Percentiles rank a stretch among this genome's conserved stretches.
Evolutionary conservation across 2,888 invertebrate species (phyloP).

Genomic region (Eilema caniola): DNA sequence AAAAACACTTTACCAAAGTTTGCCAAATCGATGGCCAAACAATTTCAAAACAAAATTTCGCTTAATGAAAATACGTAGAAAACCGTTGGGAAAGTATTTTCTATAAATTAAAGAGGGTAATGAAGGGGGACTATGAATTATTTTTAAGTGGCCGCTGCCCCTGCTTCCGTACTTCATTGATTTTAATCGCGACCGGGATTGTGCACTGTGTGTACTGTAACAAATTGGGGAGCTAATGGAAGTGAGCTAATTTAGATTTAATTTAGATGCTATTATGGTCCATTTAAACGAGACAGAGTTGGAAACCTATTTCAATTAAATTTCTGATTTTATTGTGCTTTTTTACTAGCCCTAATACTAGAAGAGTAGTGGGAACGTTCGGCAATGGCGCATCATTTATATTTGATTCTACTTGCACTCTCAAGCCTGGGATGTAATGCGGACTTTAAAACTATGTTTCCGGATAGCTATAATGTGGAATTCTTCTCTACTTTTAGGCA

Average conservation of each 20-base stretch:
- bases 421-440: too few species aligned
- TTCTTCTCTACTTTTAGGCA: too few species aligned
- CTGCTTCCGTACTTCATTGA: constrained; percentile 63
- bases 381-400: too few species aligned
- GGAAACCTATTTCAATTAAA: not conserved
- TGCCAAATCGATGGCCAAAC: constrained; percentile 37
- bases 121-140: constrained; percentile 70
- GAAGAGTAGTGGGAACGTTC: too few species aligned
- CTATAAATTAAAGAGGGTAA: constrained; percentile 69
- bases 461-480: too few species aligned
- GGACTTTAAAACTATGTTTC: too few species aligned
- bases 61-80: constrained; percentile 55
- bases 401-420: too few species aligned
- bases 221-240: constrained; percentile 18
- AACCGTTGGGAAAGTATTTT: constrained; percentile 66
- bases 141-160: constrained; percentile 69
- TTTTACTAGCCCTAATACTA: too few species aligned
- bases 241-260: constrained; percentile 25
- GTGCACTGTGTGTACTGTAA: constrained; percentile 16
- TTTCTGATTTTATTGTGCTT: too few species aligned
- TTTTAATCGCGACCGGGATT: constrained; percentile 59
- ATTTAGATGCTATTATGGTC: constrained; percentile 19
- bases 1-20: constrained; percentile 25
- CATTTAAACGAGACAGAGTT: constrained; percentile 1
- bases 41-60: constrained; percentile 43